Percentiles rank a stretch among this genome's conserved stretches.
Evolutionary conservation across 1,140 invertebrate genomes (phyloP).

Genomic region (Listronotus oregonensis): DNA sequence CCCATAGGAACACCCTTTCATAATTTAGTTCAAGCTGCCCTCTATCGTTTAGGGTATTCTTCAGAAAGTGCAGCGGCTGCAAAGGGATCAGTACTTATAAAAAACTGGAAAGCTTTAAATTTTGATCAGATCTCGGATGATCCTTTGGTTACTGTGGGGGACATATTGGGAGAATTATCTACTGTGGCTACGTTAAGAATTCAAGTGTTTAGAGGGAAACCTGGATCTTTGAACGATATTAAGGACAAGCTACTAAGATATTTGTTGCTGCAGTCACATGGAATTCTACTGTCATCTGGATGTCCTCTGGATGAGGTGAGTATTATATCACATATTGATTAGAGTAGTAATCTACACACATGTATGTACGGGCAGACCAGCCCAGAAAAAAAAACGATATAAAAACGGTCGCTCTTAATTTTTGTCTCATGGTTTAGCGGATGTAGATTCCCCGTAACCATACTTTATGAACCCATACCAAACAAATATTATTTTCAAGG

Average conservation of each 20-base stretch:
- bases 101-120: conserved; percentile 89
- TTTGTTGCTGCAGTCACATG: conserved; percentile 84
- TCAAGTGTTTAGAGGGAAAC: conserved; percentile 82
- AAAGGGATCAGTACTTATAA: conserved; percentile 88
- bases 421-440: too few species aligned
- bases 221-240: conserved; percentile 79
- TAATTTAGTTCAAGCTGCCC: conserved; percentile 78
- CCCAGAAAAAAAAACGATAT: too few species aligned
- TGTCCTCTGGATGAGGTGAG: conserved; percentile 91
- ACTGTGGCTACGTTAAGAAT: conserved; percentile 88
- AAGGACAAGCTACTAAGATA: conserved; percentile 92
- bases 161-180: conserved; percentile 91
- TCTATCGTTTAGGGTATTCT: conserved; percentile 81
- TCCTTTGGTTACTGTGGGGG: conserved; percentile 78
- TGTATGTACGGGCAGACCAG: too few species aligned
- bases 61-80: conserved; percentile 73
- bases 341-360: too few species aligned
- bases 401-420: too few species aligned
- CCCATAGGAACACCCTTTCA: conserved; percentile 86
- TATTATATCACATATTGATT: neutral
- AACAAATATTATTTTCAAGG: too few species aligned
- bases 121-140: conserved; percentile 89
- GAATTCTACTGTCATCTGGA: conserved; percentile 81
- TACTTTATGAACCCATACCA: too few species aligned
- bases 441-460: too few species aligned